Evolutionary conservation across 2,113 vertebrate genomes (phyloP).

Genomic region (Silurus glanis): DNA sequence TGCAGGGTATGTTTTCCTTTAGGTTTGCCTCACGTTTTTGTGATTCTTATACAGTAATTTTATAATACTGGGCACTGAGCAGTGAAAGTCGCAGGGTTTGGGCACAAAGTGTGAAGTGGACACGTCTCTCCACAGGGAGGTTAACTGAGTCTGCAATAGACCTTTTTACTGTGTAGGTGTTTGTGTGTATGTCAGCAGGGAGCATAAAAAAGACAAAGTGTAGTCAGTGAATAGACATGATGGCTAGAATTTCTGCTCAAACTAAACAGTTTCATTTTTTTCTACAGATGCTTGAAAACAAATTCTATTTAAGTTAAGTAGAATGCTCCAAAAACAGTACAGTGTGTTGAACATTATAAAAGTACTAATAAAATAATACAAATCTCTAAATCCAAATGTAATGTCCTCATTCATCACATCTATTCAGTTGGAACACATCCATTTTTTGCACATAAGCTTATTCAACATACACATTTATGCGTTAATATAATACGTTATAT

Average conservation of each 20-base stretch:
- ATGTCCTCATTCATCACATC: background rate
- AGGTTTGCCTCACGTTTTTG: background rate
- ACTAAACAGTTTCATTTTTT: slow-evolving; percentile 3
- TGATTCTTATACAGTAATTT: background rate
- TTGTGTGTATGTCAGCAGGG: background rate
- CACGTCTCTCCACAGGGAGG: slow-evolving; percentile 26
- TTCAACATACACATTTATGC: background rate
- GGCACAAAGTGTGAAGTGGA: slow-evolving; percentile 21
- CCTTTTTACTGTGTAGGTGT: slow-evolving; percentile 8
- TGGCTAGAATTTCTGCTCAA: slow-evolving; percentile 5
- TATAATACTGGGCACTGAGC: background rate
- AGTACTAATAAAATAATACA: background rate
- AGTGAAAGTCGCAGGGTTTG: slow-evolving; percentile 16
- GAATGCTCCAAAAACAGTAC: background rate
- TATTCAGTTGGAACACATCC: background rate
- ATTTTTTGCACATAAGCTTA: background rate
- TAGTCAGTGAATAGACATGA: background rate
- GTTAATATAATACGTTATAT: too few relatives aligned
- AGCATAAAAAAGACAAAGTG: slow-evolving; percentile 24
- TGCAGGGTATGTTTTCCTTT: too few relatives aligned
- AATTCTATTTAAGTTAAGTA: too few relatives aligned
- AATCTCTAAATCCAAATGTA: slow-evolving; percentile 1
- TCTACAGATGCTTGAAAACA: background rate
- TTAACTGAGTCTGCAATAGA: slow-evolving; percentile 24
- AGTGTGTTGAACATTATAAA: background rate